Percentiles rank a stretch among this genome's conserved stretches.
phyloP scores from a whole-genome alignment of 2,888 invertebrate species.

The Drosophila rellima region DNA sequence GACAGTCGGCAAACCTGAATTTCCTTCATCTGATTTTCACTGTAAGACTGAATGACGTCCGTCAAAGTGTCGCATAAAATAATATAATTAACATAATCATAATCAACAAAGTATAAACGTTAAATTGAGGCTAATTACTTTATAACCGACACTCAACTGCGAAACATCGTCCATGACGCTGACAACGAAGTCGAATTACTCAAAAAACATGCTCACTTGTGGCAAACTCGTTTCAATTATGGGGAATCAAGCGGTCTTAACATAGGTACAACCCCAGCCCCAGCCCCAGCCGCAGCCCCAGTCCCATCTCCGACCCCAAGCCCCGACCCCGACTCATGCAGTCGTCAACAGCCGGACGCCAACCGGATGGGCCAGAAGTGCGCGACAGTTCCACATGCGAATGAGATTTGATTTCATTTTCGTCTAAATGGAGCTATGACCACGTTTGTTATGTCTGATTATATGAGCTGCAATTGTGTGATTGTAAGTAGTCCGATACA shows the following conservation, averaged over 20 bases:
- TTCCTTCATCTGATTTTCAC: slow-evolving; percentile 49
- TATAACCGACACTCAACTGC: slow-evolving; percentile 79
- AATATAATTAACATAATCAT: slow-evolving; percentile 82
- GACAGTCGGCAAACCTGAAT: slow-evolving; percentile 45
- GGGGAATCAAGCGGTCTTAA: slow-evolving; percentile 60
- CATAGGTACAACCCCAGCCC: slow-evolving; percentile 36
- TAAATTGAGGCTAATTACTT: slow-evolving; percentile 82
- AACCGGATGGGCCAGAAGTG: slow-evolving; percentile 69
- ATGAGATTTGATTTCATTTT: slow-evolving; percentile 72
- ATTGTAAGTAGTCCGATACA: slow-evolving; percentile 8
- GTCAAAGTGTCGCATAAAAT: slow-evolving; percentile 77
- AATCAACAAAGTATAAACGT: slow-evolving; percentile 82
- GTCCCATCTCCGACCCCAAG: neutral
- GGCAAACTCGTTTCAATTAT: slow-evolving; percentile 80
- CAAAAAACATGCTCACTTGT: slow-evolving; percentile 72
- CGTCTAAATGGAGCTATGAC: slow-evolving; percentile 66
- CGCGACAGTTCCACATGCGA: slow-evolving; percentile 65
- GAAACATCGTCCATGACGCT: slow-evolving; percentile 66
- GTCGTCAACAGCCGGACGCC: slow-evolving; percentile 17
- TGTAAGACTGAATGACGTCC: slow-evolving; percentile 58
- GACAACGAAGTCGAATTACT: slow-evolving; percentile 43
- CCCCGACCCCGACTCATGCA: slow-evolving; percentile 6
- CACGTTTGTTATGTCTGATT: slow-evolving; percentile 64
- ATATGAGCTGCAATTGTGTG: slow-evolving; percentile 49
- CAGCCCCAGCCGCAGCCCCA: neutral